Base-by-base conservation (phyloP, 1,140 invertebrate species). In the Danaus melanippus region DNA sequence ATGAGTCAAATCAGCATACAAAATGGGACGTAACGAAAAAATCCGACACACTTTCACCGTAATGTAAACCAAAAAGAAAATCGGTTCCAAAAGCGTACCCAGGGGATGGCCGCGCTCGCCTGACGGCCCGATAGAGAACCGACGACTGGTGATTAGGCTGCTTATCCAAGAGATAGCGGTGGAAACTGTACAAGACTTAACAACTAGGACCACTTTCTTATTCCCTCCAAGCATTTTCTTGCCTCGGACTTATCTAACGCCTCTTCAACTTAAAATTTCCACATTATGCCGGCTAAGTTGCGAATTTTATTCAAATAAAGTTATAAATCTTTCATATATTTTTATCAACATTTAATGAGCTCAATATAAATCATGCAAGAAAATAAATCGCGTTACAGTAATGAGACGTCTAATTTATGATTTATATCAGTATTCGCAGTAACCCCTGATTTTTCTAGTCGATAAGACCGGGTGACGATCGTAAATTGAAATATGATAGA, bases 401-500 rank as follows among this genome's bases (percentile, higher is more conserved):
- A 86, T 86, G 81, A 86, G 83, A 82, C 65, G 71, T 83, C 75
- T 76, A 68, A 71, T 72, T 77, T 74, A 55, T 86, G 81, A 86
- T 83, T 84, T 86, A 86, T 84, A 76, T 68, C 67, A 62, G 44
- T 58, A 59, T 67, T 67, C 60, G 63, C 61, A 55, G 67, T 74
- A 67, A 75, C 74, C 80, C 68, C 76, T 69, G 74, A 74, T 82
- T 84, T 84, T 85, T 82, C 74, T 79, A 72, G 75, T 76, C 76
- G 75, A 80, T 84, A 82, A 84, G 74, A 73, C 71, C 66, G 75
- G 68, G 77, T 84, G 81, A 81, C 72, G 83, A 77, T 83, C 83
- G 81, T 83, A 86, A 86, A 86, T 86, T 86, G 83, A 86, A 86
- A 86, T 83, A 86, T 86, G 83, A 86, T 84, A 79, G 79, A 86